Conservation (phyloP, 2,113 vertebrate genomes). For the Nerophis ophidion region DNA sequence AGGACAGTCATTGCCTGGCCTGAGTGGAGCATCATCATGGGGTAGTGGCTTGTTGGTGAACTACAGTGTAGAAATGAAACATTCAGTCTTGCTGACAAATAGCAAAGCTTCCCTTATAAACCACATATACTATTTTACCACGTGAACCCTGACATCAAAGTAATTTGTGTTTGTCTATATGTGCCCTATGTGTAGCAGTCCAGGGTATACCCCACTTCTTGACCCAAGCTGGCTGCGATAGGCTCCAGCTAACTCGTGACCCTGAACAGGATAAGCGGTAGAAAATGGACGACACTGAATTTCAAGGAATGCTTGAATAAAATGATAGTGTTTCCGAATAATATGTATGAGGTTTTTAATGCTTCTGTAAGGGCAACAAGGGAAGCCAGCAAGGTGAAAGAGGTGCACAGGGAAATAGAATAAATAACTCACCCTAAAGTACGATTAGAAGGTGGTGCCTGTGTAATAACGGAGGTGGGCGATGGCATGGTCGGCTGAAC, state of each 20-base stretch:
- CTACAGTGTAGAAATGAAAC: conserved; percentile 54
- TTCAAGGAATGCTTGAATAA: too few relatives aligned
- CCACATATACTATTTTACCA: neutral
- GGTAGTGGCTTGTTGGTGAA: conserved; percentile 85
- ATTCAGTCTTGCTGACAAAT: neutral
- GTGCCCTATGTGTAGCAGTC: too few relatives aligned
- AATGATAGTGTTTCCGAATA: too few relatives aligned
- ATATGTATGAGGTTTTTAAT: neutral
- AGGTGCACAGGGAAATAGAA: neutral
- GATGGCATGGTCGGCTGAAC: conserved; percentile 92
- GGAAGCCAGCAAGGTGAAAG: neutral
- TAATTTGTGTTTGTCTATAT: too few relatives aligned
- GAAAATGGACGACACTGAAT: too few relatives aligned
- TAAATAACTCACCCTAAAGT: conserved; percentile 81
- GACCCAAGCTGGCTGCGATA: too few relatives aligned
- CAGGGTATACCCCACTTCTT: too few relatives aligned
- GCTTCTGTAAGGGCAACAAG: neutral
- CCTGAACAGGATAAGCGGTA: too few relatives aligned
- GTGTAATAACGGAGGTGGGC: conserved; percentile 95
- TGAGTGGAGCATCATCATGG: conserved; percentile 92
- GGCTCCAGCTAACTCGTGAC: too few relatives aligned
- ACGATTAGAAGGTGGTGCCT: conserved; percentile 89
- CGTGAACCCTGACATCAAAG: too few relatives aligned
- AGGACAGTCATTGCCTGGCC: conserved; percentile 89
- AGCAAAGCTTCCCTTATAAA: neutral